phyloP scores from a whole-genome alignment of 2,113 vertebrate species.

The Calidris pygmaea region DNA sequence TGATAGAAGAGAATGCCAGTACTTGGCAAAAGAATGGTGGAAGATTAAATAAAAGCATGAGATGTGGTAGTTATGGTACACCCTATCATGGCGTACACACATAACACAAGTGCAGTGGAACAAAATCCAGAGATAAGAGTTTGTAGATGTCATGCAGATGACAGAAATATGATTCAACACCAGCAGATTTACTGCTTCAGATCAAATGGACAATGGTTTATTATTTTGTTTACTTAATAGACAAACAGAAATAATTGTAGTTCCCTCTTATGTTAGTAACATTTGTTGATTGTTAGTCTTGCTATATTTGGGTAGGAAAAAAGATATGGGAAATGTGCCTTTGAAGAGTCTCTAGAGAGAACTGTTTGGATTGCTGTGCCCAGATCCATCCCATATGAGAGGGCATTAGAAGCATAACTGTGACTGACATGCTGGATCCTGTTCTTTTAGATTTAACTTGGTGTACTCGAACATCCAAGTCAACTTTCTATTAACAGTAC shows the following conservation, averaged over 20 bases:
- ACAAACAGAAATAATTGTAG: neutral
- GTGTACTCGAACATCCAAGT: neutral
- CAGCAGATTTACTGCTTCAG: neutral
- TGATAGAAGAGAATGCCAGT: neutral
- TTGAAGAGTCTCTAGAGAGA: neutral
- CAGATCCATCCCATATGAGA: neutral
- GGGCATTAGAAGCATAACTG: neutral
- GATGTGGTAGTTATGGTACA: neutral
- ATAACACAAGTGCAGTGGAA: neutral
- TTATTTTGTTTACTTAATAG: neutral
- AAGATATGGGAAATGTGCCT: neutral
- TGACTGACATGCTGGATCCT: neutral
- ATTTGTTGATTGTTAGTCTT: neutral
- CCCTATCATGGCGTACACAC: neutral
- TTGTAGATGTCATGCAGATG: neutral
- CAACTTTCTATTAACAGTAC: neutral
- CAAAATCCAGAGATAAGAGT: neutral
- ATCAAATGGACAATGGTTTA: neutral
- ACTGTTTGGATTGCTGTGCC: neutral
- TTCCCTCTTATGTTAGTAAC: neutral
- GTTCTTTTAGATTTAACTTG: neutral
- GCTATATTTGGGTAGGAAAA: neutral
- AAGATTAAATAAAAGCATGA: neutral
- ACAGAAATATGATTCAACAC: neutral
- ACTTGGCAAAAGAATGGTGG: neutral